Evolutionary conservation across 2,797 vertebrate genomes (phyloP), one percentile per base, ranked within the genome.

Genomic region (Coendou prehensilis): DNA sequence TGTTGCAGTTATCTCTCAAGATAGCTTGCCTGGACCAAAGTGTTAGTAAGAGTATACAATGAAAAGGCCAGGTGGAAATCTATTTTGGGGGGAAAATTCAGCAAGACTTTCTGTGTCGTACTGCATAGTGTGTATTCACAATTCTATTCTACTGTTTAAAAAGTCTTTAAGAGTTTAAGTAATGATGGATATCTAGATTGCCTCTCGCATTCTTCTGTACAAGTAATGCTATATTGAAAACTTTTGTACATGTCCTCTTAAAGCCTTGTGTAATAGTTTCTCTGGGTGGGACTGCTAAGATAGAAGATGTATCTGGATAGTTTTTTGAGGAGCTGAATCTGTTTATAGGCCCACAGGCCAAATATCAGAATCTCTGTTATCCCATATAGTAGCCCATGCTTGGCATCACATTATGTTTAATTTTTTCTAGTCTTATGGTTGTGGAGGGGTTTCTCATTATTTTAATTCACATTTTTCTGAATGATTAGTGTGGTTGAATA

Each of bases 81-180:
- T 73, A 33, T 64, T 47, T 91, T 76, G 15, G n/a, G 45, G 71
- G 67, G n/a, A 86, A 91, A 92, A 92, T 75, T 30, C 52, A 88
- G 33, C 26, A 75, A 89, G n/a, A 59, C 37, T 79, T 45, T 4
- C 41, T 75, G 20, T 79, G 15, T 88, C 9, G 6, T 61, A 67
- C 37, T 91, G 18, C 15, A 76, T 47, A 69, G 1, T 33, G 14
- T 23, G 9, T 13, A 52, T 9, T 7, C 28, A 47, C 20, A 75
- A n/a, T 87, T 89, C n/a, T 50, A 59, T 78, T 81, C 37, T 88
- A 45, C 45, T 92, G 52, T 54, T 71, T 50, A 94, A 82, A 81
- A 33, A 7, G 13, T 45, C 33, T 79, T 89, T 67, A 63, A 54
- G 26, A 22, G 45, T 85, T 88, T 73, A 37, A 28, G 20, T 45